Conservation (phyloP, 1,140 invertebrate genomes). For the Rhagoletis pomonella region DNA sequence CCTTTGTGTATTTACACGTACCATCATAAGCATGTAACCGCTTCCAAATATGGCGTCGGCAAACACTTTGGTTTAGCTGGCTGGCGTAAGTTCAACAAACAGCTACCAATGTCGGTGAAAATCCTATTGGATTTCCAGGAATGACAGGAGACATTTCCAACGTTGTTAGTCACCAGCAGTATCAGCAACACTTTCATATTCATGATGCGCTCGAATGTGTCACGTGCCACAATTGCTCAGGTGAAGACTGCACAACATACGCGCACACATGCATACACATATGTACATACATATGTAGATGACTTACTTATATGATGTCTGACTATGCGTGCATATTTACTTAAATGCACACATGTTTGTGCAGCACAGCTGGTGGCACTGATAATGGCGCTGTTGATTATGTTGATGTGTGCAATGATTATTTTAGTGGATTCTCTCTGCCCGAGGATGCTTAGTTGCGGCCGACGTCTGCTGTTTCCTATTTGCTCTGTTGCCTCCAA, state of each 20-base stretch:
- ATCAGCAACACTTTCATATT: background rate
- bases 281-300: no score
- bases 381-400: background rate
- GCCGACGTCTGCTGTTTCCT: background rate
- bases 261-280: no score
- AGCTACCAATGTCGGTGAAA: background rate
- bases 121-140: conserved; percentile 15
- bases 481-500: no score
- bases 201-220: background rate
- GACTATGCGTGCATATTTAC: no score
- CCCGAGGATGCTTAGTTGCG: background rate
- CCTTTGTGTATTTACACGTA: background rate
- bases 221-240: background rate
- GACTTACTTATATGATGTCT: no score
- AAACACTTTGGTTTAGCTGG: background rate
- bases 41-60: background rate
- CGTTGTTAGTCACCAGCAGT: background rate
- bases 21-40: background rate
- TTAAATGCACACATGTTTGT: no score
- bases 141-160: background rate
- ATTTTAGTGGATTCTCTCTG: background rate
- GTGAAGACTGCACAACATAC: no score
- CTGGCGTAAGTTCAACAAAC: background rate
- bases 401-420: background rate
- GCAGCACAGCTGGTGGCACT: no score